Evolutionary conservation across 2,888 invertebrate species (phyloP), one percentile per base, ranked within the genome.

Genomic region (Andrena bicolor): DNA sequence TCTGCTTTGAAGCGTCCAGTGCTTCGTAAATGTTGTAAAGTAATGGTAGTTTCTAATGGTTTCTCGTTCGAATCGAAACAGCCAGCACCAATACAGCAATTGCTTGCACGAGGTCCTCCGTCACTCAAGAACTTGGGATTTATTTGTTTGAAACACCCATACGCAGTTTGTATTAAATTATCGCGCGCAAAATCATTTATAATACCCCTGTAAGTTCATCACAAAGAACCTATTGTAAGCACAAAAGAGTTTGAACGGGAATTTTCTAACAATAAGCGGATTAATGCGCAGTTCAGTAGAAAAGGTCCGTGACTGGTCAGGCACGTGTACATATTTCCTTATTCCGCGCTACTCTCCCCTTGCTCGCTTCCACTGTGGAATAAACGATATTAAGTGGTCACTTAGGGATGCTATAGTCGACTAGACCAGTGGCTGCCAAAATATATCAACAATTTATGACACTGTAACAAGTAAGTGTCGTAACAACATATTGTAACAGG

Each of bases 21-120:
- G 41, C 71, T 63, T 63, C 28, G 66, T 26, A 58, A 79, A 72
- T 56, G 58, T 64, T 64, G 72, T 16, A 49, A 64, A 26, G 20
- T 41, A 41, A 41, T 32, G 20, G 56, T 23, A 32, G 49, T 64
- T 73, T 51, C 8, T 26, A 35, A 79, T 51, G 7, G 16, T 70
- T 60, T 41, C 23, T 64, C 8, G 49, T 41, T 58, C 13, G 30
- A 41, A 51, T 53, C 61, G 53, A 28, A 32, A 1, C 58, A 4
- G 1, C 13, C 28, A 13, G 8, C 8, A 7, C 10, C 23, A 41
- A 26, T 3, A 2, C 1, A 0, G 35, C 2, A 16, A 20, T 58
- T 48, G 28, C 23, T 16, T 16, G 13, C 23, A 26, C 23, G 32
- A 53, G 8, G 8, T 13, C 2, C 3, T 35, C 7, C 51, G 49